Evolutionary conservation across 2,113 vertebrate species (phyloP).

Genomic region (Sciurus niger): DNA sequence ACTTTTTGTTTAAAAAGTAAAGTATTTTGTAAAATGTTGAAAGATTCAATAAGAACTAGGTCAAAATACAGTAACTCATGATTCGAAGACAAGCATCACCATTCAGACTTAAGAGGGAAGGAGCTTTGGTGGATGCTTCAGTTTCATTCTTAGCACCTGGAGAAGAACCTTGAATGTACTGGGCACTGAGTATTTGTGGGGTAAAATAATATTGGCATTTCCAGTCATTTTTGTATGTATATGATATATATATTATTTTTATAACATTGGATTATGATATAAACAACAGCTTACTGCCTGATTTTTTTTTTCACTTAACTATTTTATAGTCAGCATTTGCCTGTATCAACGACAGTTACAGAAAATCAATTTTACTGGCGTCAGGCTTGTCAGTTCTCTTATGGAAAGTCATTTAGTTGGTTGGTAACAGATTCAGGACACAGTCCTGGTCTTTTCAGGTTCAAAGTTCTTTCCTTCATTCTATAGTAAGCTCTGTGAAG

Average conservation of each 20-base stretch:
- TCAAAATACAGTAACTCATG: background rate
- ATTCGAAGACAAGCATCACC: background rate
- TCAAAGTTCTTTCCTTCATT: background rate
- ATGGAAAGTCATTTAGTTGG: background rate
- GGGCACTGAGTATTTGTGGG: background rate
- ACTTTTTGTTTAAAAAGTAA: conserved; percentile 8
- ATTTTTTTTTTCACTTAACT: background rate
- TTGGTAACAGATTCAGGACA: background rate
- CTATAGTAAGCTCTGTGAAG: background rate
- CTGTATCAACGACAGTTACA: background rate
- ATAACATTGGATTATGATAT: background rate
- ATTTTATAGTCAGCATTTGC: background rate
- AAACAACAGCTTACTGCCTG: background rate
- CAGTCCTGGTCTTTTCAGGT: background rate
- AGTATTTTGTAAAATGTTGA: background rate
- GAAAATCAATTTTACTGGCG: background rate
- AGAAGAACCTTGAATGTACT: background rate
- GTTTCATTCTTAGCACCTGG: background rate
- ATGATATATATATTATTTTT: background rate
- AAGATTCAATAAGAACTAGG: background rate
- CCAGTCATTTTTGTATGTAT: background rate
- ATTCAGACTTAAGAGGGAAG: background rate
- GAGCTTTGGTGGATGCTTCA: background rate
- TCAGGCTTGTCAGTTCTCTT: background rate
- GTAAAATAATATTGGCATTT: background rate